phyloP scores from a whole-genome alignment of 1,140 invertebrate species.

The Meloidogyne exigua region DNA sequence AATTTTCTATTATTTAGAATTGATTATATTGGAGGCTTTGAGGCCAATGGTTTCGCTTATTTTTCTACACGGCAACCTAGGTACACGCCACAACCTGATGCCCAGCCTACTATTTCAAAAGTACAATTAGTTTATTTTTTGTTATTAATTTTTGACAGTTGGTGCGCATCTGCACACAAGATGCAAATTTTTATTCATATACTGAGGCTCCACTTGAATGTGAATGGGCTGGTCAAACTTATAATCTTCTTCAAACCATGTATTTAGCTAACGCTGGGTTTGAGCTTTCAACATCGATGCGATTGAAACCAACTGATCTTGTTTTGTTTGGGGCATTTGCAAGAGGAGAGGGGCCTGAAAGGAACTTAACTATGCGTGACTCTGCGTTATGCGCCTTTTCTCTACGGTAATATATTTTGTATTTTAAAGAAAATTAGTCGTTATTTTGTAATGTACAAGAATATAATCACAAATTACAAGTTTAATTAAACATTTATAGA shows the following conservation, averaged over 20 bases:
- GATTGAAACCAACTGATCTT: conserved; percentile 48
- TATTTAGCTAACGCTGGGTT: conserved; percentile 28
- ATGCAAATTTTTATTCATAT: conserved; percentile 59
- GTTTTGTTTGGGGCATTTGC: conserved; percentile 50
- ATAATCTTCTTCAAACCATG: conserved; percentile 51
- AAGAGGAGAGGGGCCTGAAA: conserved; percentile 41
- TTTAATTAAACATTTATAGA: too few relatives aligned
- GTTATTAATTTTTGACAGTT: neutral
- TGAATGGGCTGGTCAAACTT: conserved; percentile 45
- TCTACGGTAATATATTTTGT: conserved; percentile 17
- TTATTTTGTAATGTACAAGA: too few relatives aligned
- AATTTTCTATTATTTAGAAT: conserved; percentile 40
- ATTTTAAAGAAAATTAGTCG: too few relatives aligned
- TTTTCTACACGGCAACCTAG: conserved; percentile 62
- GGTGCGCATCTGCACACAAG: conserved; percentile 53
- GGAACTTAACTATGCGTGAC: conserved; percentile 44
- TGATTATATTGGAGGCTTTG: conserved; percentile 60
- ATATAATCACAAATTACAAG: too few relatives aligned
- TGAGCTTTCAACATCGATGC: conserved; percentile 50
- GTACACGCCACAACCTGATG: conserved; percentile 34
- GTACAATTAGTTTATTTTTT: conserved; percentile 20
- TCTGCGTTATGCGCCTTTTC: conserved; percentile 59
- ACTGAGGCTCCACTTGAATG: conserved; percentile 61
- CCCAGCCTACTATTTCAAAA: conserved; percentile 52
- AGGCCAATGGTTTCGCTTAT: conserved; percentile 57